Percentiles rank a stretch among this genome's conserved stretches.
Conservation (phyloP, 1,140 invertebrate species). For the Temnothorax nylanderi region DNA sequence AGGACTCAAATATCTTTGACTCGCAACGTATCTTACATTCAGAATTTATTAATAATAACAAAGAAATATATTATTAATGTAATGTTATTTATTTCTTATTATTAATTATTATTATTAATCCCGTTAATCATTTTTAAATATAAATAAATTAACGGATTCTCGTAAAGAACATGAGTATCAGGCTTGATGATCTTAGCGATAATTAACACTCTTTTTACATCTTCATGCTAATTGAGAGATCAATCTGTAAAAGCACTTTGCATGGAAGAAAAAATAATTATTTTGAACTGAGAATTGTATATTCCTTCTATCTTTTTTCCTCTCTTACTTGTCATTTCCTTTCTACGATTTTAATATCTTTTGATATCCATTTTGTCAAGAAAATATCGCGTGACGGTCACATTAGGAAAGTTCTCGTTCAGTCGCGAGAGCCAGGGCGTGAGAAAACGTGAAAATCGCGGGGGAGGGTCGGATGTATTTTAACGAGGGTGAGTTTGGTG, state of each 20-base stretch:
- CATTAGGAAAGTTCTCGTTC: background rate
- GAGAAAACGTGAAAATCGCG: background rate
- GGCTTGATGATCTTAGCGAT: background rate
- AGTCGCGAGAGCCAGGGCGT: background rate
- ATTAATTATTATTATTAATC: background rate
- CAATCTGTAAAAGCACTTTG: background rate
- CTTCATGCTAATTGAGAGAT: background rate
- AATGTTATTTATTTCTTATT: background rate
- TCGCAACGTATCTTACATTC: background rate
- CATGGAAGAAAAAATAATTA: background rate
- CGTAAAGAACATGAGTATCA: background rate
- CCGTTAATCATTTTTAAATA: background rate
- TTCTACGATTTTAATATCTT: background rate
- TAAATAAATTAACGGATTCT: background rate
- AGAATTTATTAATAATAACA: background rate
- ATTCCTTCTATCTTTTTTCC: background rate
- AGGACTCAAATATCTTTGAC: background rate
- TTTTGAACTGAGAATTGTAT: background rate
- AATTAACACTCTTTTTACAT: background rate
- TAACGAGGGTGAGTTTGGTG: conserved; percentile 65
- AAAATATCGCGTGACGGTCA: background rate
- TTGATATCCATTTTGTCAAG: background rate
- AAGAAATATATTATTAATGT: background rate
- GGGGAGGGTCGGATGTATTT: background rate
- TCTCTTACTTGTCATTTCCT: background rate